A percentile compares a stretch with the other conserved stretches of the same genome.
phyloP scores from a whole-genome alignment of 64 coral and sea anemone species.

The Pocillopora verrucosa region DNA sequence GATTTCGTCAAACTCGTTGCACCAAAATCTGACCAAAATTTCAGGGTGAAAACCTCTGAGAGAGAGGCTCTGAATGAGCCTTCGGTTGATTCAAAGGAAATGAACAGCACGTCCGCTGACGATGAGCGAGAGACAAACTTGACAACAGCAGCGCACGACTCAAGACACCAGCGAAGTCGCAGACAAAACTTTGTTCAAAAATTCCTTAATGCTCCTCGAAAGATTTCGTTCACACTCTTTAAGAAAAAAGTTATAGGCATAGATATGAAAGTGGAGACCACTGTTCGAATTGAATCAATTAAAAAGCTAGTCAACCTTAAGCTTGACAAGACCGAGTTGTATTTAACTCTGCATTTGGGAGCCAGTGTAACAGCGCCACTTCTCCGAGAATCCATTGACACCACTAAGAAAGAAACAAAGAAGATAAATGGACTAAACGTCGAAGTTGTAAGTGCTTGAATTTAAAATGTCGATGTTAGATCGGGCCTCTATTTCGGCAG shows the following conservation, averaged over 20 bases:
- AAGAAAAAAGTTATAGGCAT: slow-evolving; percentile 12
- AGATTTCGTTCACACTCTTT: slow-evolving; percentile 13
- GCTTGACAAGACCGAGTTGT: background rate
- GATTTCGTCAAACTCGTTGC: slow-evolving; percentile 33
- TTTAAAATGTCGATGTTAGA: background rate
- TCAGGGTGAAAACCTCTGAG: slow-evolving; percentile 2
- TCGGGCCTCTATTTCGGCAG: background rate
- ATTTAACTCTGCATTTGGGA: background rate
- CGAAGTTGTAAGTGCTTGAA: background rate
- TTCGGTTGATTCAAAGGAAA: background rate
- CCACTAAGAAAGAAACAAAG: background rate
- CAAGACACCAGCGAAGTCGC: background rate
- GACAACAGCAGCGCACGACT: background rate
- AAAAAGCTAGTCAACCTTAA: background rate
- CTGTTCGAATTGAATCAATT: background rate
- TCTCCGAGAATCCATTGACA: background rate
- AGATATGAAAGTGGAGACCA: background rate
- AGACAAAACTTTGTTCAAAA: background rate
- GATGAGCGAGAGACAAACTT: background rate
- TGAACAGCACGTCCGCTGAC: background rate
- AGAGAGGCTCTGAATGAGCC: background rate
- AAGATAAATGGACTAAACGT: background rate
- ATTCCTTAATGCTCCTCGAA: background rate
- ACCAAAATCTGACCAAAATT: slow-evolving; percentile 32
- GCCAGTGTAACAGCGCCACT: background rate